Percentiles rank a stretch among this genome's conserved stretches.
Conservation (phyloP, 2,797 vertebrate genomes). For the Trachops cirrhosus region DNA sequence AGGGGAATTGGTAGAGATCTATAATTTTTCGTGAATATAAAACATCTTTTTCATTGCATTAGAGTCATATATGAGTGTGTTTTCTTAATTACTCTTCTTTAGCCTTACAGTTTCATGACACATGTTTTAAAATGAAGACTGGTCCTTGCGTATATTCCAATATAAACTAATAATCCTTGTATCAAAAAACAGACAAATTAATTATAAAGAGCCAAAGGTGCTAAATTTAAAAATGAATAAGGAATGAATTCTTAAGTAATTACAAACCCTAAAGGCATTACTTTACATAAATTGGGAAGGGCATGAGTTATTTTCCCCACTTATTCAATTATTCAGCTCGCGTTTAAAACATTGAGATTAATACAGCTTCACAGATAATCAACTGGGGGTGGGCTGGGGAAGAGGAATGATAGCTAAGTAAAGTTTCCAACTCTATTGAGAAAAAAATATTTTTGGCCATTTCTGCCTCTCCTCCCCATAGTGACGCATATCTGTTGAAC, state of each 20-base stretch:
- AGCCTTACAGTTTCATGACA: slow-evolving; percentile 47
- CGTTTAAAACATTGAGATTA: slow-evolving; percentile 18
- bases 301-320: neutral
- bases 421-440: neutral
- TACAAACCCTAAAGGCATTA: neutral
- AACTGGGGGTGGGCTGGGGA: neutral
- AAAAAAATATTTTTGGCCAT: neutral
- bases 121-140: slow-evolving; percentile 53
- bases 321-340: slow-evolving; percentile 6
- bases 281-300: neutral
- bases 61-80: slow-evolving; percentile 13
- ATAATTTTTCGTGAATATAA: slow-evolving; percentile 46
- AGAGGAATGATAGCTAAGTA: neutral
- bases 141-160: slow-evolving; percentile 1
- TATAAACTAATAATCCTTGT: slow-evolving; percentile 19
- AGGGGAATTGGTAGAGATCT: slow-evolving; percentile 7
- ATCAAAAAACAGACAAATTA: slow-evolving; percentile 42
- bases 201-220: slow-evolving; percentile 4
- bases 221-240: slow-evolving; percentile 44
- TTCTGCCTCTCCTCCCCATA: neutral
- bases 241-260: neutral
- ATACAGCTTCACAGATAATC: neutral
- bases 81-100: slow-evolving; percentile 55
- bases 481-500: neutral
- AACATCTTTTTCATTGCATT: slow-evolving; percentile 56